Evolutionary conservation across 2,888 invertebrate species (phyloP), one percentile per base, ranked within the genome.

Genomic region (Brachypterus glaber): DNA sequence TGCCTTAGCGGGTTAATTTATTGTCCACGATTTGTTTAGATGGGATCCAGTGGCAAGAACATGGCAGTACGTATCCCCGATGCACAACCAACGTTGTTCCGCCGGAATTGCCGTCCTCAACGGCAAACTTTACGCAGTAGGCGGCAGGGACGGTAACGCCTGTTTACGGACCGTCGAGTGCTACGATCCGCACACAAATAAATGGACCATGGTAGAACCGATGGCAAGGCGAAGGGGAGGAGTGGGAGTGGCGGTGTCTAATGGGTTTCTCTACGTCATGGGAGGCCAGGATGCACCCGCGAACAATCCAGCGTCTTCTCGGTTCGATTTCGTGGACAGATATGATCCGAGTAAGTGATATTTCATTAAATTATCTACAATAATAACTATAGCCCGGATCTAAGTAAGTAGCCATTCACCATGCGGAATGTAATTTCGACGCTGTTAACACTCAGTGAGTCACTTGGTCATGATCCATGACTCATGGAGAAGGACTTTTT

Each of bases 281-380:
- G 93, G 95, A 17, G 93, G 95, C 0, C 90, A 93, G 66, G 93
- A 93, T 64, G 88, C 91, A 7, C 91, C 93, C 0, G 86, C 88
- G 15, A 86, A 83, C 54, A 85, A 85, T 67, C 85, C 85, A 1
- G 76, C 79, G 39, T 85, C 89, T 3, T 77, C 78, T 38, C 74
- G 90, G 53, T 85, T 90, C 49, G 85, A 88, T 52, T 91, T 90
- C 57, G 89, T 92, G 9, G 92, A 93, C 69, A 78, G 91, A 64
- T 91, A 79, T 59, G 76, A 79, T 63, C 76, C 79, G 14, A 68
- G 63, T 64, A 54, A 53, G 48, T 41, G 27, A 7, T 26, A 17
- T 5, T n/a, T 29, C 16, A 25, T 34, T 33, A 25, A 34, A 8
- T n/a, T n/a, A n/a, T n/a, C n/a, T n/a, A n/a, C n/a, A n/a, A n/a